A percentile compares a stretch with the other conserved stretches of the same genome.
These are phyloP conservation scores for Apodemia mormo DNA, from an alignment of 2,888 invertebrate species.

Conservation along the genomic window DNA sequence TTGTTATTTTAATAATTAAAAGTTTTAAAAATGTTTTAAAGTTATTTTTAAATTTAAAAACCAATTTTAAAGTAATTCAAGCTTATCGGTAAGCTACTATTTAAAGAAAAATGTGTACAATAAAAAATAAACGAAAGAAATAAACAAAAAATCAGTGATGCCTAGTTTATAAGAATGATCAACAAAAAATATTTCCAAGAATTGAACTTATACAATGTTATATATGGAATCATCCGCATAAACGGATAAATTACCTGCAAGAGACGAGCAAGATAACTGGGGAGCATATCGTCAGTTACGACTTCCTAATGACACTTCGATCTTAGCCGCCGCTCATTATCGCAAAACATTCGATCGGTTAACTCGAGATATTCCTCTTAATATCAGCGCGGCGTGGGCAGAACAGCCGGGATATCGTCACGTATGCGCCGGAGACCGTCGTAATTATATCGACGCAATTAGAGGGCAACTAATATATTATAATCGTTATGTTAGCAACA, in stretches of 20 bases:
- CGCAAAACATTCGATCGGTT: conserved; percentile 76
- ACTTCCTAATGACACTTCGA: conserved; percentile 82
- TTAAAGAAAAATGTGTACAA: too few species aligned
- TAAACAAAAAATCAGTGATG: not conserved
- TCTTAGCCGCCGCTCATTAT: conserved; percentile 75
- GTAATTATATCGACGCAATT: conserved; percentile 81
- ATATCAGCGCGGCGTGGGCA: conserved; percentile 64
- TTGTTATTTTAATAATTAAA: too few species aligned
- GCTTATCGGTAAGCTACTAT: not conserved
- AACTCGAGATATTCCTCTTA: conserved; percentile 70
- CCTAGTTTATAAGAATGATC: not conserved
- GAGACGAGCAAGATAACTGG: conserved; percentile 68
- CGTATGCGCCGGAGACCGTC: conserved; percentile 68
- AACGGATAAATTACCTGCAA: conserved; percentile 67
- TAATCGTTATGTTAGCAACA: conserved; percentile 77
- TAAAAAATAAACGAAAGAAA: not conserved
- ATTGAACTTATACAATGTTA: not conserved
- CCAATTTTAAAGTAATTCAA: not conserved
- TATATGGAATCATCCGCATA: conserved; percentile 41
- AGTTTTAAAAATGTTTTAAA: too few species aligned
- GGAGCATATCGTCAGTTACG: conserved; percentile 72
- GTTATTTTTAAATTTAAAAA: too few species aligned
- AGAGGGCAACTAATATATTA: conserved; percentile 80
- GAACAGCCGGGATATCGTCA: conserved; percentile 76
- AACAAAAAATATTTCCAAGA: conserved; percentile 10